These are phyloP conservation scores for Myiopsitta monachus DNA, from an alignment of 2,113 vertebrate species.

Conservation along the genomic window DNA sequence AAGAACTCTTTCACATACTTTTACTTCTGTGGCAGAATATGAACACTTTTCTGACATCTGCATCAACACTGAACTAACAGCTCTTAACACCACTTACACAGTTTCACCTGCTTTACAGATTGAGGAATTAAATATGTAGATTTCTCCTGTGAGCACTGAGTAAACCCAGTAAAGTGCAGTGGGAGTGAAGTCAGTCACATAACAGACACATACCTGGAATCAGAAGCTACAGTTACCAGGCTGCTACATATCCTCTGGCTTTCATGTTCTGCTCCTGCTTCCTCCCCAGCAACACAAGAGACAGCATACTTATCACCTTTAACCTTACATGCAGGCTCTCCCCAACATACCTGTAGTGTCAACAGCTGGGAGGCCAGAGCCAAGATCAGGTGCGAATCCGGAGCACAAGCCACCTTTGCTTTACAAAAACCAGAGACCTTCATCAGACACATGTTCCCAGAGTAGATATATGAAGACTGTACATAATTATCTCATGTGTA, in stretches of 20 bases:
- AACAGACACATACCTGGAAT: not conserved
- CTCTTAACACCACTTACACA: not conserved
- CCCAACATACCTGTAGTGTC: not conserved
- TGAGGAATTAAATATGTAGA: not conserved
- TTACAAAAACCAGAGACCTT: not conserved
- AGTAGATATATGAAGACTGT: not conserved
- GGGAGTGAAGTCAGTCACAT: not conserved
- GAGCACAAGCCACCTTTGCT: not conserved
- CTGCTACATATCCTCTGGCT: not conserved
- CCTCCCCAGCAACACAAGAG: not conserved
- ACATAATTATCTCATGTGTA: no score
- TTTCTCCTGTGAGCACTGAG: no score
- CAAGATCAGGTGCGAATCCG: not conserved
- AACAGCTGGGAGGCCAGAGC: not conserved
- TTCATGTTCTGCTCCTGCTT: not conserved
- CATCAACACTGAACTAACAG: not conserved
- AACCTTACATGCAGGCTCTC: not conserved
- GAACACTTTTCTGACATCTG: not conserved
- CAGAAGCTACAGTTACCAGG: not conserved
- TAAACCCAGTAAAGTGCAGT: no score
- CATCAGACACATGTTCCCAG: accelerated
- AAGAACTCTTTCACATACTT: not conserved
- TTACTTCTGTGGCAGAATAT: not conserved
- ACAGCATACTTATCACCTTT: not conserved
- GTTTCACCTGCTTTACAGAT: slow-evolving; percentile 31